These are phyloP conservation scores for Sepiola atlantica DNA, from an alignment of 2,888 invertebrate genomes.

Conservation along the genomic window DNA sequence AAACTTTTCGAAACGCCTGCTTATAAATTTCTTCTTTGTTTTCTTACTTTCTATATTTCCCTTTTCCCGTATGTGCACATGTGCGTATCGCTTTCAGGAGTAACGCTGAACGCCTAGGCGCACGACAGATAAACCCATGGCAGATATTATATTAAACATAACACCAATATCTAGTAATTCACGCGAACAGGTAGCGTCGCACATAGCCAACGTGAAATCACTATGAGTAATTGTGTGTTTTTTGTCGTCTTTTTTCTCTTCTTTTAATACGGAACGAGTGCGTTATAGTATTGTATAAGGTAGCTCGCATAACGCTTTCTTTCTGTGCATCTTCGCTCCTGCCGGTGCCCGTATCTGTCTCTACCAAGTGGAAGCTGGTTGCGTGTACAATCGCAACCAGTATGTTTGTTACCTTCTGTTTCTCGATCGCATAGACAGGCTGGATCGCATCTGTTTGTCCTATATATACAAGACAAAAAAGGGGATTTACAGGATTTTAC, in stretches of 20 bases:
- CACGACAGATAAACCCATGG: not conserved
- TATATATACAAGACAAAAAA: not conserved
- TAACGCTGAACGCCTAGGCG: not conserved
- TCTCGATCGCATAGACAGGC: not conserved
- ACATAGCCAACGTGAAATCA: not conserved
- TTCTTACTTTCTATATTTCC: not conserved
- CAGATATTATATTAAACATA: not conserved
- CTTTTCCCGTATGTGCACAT: not conserved
- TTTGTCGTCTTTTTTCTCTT: not conserved
- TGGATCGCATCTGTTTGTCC: slow-evolving; percentile 7
- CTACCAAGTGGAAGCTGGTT: slow-evolving; percentile 1
- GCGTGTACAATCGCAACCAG: not conserved
- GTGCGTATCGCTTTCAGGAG: not conserved
- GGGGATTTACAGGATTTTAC: not conserved
- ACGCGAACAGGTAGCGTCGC: not conserved
- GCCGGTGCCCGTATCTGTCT: not conserved
- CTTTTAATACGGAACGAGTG: not conserved
- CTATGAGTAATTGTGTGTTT: not conserved
- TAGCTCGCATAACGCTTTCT: not conserved
- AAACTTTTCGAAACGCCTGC: not conserved
- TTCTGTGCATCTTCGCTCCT: not conserved
- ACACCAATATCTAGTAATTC: not conserved
- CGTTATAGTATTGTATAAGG: not conserved
- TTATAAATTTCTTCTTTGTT: not conserved
- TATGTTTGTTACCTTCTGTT: not conserved